Base-by-base conservation (phyloP, 53 echinoderm and acorn worm species). In the Actinopyga echinites region DNA sequence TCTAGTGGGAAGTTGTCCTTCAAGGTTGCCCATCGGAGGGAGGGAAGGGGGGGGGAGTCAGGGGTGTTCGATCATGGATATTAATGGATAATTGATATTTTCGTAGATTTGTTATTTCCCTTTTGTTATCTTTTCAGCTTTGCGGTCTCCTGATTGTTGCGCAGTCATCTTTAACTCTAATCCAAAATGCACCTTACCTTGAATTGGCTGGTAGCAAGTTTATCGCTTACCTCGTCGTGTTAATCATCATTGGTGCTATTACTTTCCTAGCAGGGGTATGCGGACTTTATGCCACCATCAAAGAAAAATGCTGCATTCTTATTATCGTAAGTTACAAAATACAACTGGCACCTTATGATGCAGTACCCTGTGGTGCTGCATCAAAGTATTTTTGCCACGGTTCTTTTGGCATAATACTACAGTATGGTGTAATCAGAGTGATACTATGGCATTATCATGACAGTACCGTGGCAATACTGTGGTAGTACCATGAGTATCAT, bases 121-220 rank as follows among this genome's bases (percentile, higher is more conserved):
- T 63, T 63, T 31, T 2, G 13, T 42, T 15, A 6, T 23, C 44
- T 71, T 22, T 44, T 6, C 77, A 77, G 77, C 56, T 77, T 12
- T 77, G 77, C 23, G 77, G 77, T 32, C 77, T 77, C 12, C 49
- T 77, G 15, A 5, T 77, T 4, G 13, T 55, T 30, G n/a, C 54
- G 22, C 77, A 77, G 57, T 43, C 77, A 77, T 77, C 77, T 5
- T 56, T 77, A 29, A 77, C 77, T 32, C 21, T 77, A 23, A 28
- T 30, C 77, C 77, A 77, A 56, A 17, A 56, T 56, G 77, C 23
- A 53, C 56, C 77, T 9, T 77, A 77, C 77, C 32, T 56, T 77
- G 77, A 77, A 13, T 77, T 77, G 26, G 53, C 44, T 15, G 77
- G 77, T 9, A 56, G 77, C 49, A 56, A 33, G 30, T 77, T 55